Conservation (phyloP, 92 coral and sea anemone genomes). For the Porites cylindrica region DNA sequence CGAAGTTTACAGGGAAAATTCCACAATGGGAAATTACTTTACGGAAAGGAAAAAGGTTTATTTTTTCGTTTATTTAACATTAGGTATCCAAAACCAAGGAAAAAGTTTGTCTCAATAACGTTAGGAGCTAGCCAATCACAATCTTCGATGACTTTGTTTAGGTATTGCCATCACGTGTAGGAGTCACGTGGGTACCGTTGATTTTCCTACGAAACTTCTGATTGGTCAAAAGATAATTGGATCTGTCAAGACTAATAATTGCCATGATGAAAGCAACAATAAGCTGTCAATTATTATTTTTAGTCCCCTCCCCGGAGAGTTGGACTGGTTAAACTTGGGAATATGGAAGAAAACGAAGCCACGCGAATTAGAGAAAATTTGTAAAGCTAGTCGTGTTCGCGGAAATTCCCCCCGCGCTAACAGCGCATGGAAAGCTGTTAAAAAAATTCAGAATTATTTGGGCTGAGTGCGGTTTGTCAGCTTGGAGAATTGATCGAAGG, state of each 20-base stretch:
- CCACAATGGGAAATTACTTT: not conserved
- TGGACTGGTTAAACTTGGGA: slow-evolving; percentile 89
- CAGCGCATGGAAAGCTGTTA: slow-evolving; percentile 51
- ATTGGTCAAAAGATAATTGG: slow-evolving; percentile 81
- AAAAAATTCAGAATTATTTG: slow-evolving; percentile 16
- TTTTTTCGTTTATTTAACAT: not conserved
- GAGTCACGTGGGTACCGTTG: slow-evolving; percentile 77
- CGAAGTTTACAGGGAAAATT: not conserved
- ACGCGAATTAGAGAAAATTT: slow-evolving; percentile 84
- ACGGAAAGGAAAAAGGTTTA: not conserved
- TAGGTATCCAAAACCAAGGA: slow-evolving; percentile 6
- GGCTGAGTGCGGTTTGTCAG: slow-evolving; percentile 29
- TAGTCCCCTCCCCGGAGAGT: slow-evolving; percentile 93
- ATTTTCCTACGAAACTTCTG: slow-evolving; percentile 17
- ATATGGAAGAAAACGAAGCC: slow-evolving; percentile 93
- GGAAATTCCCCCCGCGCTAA: slow-evolving; percentile 64
- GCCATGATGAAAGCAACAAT: slow-evolving; percentile 98
- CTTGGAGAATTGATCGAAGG: slow-evolving; percentile 43
- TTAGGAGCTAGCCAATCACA: slow-evolving; percentile 41
- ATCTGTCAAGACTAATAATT: slow-evolving; percentile 98
- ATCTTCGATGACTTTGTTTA: slow-evolving; percentile 43
- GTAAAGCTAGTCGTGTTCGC: slow-evolving; percentile 57
- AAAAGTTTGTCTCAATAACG: slow-evolving; percentile 24
- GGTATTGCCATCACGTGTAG: slow-evolving; percentile 64
- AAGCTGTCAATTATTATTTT: slow-evolving; percentile 84